These are phyloP conservation scores for Gortyna flavago DNA, from an alignment of 2,888 invertebrate genomes.

Conservation along the genomic window DNA sequence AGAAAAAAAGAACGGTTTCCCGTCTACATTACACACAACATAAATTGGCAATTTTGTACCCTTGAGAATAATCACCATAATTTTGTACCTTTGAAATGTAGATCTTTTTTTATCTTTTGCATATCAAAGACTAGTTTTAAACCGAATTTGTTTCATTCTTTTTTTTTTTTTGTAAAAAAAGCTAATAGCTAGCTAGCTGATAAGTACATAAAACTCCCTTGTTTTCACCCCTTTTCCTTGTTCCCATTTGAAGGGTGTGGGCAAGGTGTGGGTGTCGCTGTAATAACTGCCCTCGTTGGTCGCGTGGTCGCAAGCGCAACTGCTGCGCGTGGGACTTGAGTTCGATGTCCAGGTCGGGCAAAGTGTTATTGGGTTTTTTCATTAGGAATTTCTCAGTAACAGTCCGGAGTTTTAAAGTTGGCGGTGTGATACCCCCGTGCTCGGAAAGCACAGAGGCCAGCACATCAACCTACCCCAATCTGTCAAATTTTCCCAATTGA, in stretches of 20 bases:
- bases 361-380: no score
- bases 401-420: no score
- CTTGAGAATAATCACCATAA: slow-evolving; percentile 8
- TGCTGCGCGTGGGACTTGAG: no score
- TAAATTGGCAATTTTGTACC: slow-evolving; percentile 49
- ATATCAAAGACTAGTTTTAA: slow-evolving; percentile 26
- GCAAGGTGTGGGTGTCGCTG: neutral
- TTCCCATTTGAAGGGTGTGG: neutral
- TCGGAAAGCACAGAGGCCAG: no score
- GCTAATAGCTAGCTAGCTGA: neutral
- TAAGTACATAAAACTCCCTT: no score
- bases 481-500: no score
- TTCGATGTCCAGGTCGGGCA: no score
- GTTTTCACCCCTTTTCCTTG: no score
- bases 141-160: neutral
- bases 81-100: slow-evolving; percentile 46
- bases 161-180: no score
- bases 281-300: neutral
- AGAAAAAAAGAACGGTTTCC: neutral
- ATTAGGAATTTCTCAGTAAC: no score
- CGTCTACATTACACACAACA: neutral
- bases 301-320: neutral
- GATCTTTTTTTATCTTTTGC: slow-evolving; percentile 26
- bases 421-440: no score
- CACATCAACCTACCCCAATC: no score